Evolutionary conservation across 2,888 invertebrate species (phyloP), one percentile per base, ranked within the genome.

Genomic region (Chesias legatella): DNA sequence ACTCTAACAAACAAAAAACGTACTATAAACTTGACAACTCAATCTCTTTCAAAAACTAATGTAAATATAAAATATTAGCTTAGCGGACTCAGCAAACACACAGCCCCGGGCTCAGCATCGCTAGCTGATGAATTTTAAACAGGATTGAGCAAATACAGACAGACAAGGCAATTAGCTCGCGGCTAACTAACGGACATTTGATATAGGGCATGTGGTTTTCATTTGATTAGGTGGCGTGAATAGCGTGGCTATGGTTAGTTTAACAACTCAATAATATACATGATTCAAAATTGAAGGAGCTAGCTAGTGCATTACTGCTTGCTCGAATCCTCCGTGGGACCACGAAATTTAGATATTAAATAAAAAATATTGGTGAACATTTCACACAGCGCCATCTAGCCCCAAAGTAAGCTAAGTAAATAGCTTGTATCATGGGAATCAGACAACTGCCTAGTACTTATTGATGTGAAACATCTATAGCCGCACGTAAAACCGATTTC

Each of bases 101-200:
- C 54, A 63, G 68, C 66, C 74, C 71, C 52, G 57, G 63, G n/a
- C n/a, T n/a, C n/a, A n/a, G 71, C 60, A 43, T 23, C 30, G 47
- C 42, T 57, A 39, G 42, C 45, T 50, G 61, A 74, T 75, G 79
- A 77, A 77, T 80, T 65, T 73, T 69, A 73, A 77, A 76, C 67
- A 71, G 58, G 63, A 61, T 45, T 56, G 35, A 25, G 55, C 68
- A 73, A 60, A 75, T 68, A 70, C 68, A 62, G 57, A 61, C 68
- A 67, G 55, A 69, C 71, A 70, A 56, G 53, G 53, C 80, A 84
- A 84, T 84, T 84, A 84, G 84, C 85, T 71, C 43, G 57, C 53
- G 79, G 85, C 71, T 56, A 69, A 54, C 50, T 49, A 56, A 56
- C 56, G 66, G 68, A 67, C 69, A 66, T 59, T 37, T 54, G 63